Base-by-base conservation (phyloP, 92 coral and sea anemone genomes). In the Phenganax stokvisi region DNA sequence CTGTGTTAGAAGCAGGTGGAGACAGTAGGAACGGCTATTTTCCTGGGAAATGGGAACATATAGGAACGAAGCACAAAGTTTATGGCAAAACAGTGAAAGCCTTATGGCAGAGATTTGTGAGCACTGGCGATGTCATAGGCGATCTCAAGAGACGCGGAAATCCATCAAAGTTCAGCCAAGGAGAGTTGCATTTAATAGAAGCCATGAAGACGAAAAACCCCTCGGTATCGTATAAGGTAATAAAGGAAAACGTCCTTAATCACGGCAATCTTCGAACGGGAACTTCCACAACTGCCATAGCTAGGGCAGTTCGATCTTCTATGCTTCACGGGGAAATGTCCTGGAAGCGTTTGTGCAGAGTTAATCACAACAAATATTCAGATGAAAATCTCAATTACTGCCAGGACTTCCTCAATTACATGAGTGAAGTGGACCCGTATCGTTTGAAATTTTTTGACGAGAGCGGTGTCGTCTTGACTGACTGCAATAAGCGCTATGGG, bases 371-470 rank as follows among this genome's bases (percentile, higher is more conserved):
- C 65, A 59, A 63, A 20, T 84, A 75, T 28, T 44, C 82, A 20
- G 65, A 61, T 54, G 81, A 72, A 51, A 87, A 87, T 52, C 29
- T 84, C 20, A 58, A 87, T 81, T 84, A 84, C 75, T 82, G 86
- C 52, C 86, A 82, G 66, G 86, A 86, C 76, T 82, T 74, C 72
- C 56, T 75, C 8, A 72, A 72, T 55, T 82, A 61, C 77, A 82
- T 82, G 84, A 55, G 74, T 77, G 37, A 51, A 67, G 86, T 86
- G 61, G 85, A 87, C 70, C 87, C 85, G 17, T 87, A 71, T 53
- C 63, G 67, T 80, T 28, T 79, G 30, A 87, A 87, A 73, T 87
- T 68, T 75, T 87, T 87, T 57, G 90, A 87, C 58, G 87, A 84
- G 75, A 59, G 81, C 30, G 87, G 90, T 28, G 74, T 87, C 27